Percentiles rank a stretch among this genome's conserved stretches.
Evolutionary conservation across 2,113 vertebrate species (phyloP).

Genomic region (Cisticola juncidis): DNA sequence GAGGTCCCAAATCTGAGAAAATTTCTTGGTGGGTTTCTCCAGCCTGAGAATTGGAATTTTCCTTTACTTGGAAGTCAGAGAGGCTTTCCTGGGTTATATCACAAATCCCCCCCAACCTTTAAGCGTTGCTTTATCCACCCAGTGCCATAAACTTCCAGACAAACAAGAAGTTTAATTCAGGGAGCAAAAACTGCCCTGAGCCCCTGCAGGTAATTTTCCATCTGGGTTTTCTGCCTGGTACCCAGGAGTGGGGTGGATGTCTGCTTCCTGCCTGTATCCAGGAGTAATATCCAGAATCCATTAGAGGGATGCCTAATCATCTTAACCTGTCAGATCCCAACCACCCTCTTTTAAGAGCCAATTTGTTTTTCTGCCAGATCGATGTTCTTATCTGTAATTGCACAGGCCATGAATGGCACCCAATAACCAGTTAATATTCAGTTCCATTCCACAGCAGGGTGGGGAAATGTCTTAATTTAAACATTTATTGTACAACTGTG

Average conservation of each 20-base stretch:
- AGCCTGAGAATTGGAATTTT: not conserved
- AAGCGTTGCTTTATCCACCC: not conserved
- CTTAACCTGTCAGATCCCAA: slow-evolving; percentile 67
- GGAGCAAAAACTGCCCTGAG: not conserved
- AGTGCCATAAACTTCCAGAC: not conserved
- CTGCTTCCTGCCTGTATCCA: not conserved
- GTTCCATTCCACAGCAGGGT: slow-evolving; percentile 57
- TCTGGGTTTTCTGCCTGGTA: not conserved
- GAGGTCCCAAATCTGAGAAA: not conserved
- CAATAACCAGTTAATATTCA: slow-evolving; percentile 70
- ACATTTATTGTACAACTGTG: slow-evolving; percentile 66
- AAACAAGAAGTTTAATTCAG: not conserved
- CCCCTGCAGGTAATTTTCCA: not conserved
- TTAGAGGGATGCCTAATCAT: slow-evolving; percentile 67
- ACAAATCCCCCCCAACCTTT: not conserved
- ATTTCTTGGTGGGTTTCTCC: not conserved
- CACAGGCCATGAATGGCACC: slow-evolving; percentile 54
- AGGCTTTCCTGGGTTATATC: not conserved
- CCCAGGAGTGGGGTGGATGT: not conserved
- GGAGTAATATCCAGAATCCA: slow-evolving; percentile 43
- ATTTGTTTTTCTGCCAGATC: slow-evolving; percentile 76
- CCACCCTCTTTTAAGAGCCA: slow-evolving; percentile 68
- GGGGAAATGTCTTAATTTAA: slow-evolving; percentile 72
- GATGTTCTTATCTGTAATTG: slow-evolving; percentile 72
- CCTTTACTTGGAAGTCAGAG: not conserved